Evolutionary conservation across 2,888 invertebrate species (phyloP).

Genomic region (Epinotia bilunana): DNA sequence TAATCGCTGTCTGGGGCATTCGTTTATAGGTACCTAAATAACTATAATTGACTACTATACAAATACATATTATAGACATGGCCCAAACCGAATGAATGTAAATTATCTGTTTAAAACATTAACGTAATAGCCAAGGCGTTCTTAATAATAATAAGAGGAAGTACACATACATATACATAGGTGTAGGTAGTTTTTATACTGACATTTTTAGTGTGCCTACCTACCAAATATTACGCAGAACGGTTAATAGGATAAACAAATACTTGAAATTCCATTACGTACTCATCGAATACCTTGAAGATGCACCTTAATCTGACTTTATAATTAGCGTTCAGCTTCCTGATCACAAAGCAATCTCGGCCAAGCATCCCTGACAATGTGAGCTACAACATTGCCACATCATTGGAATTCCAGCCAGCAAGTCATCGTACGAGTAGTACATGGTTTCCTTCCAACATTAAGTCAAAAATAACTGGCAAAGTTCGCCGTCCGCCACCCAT

Average conservation of each 20-base stretch:
- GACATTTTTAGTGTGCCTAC: neutral
- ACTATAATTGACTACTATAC: neutral
- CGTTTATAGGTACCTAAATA: neutral
- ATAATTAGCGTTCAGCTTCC: slow-evolving; percentile 31
- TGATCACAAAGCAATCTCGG: slow-evolving; percentile 3
- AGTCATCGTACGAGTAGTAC: slow-evolving; percentile 28
- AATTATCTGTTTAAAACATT: neutral
- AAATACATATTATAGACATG: neutral
- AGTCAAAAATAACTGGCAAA: slow-evolving; percentile 62
- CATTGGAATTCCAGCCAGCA: slow-evolving; percentile 41
- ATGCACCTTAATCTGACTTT: slow-evolving; percentile 28
- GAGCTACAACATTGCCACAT: slow-evolving; percentile 5
- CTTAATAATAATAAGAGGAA: neutral
- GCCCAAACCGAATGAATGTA: neutral
- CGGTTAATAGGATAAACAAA: neutral
- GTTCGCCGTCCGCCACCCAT: slow-evolving; percentile 60
- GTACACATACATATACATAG: neutral
- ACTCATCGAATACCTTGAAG: slow-evolving; percentile 24
- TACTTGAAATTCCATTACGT: slow-evolving; percentile 6
- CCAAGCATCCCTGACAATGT: slow-evolving; percentile 12
- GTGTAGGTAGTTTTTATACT: neutral
- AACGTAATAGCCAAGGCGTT: neutral
- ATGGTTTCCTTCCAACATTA: slow-evolving; percentile 44
- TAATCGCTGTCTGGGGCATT: slow-evolving; percentile 11
- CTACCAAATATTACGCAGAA: neutral